Evolutionary conservation across 2,113 vertebrate genomes (phyloP).

Genomic region (Genyomyrus donnyi): DNA sequence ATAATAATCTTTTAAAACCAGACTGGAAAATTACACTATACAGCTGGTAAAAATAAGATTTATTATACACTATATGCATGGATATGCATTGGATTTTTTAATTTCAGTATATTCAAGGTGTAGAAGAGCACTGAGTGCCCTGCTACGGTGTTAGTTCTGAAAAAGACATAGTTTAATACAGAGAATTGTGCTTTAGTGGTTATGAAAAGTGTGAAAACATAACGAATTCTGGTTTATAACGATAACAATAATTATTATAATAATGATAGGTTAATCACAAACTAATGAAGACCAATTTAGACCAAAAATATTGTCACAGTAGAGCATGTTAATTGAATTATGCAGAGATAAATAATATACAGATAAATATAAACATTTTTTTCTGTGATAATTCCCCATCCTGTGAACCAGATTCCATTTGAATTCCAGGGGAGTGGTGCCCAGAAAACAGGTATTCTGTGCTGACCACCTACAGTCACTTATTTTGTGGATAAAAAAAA

Average conservation of each 20-base stretch:
- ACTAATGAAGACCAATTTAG: not conserved
- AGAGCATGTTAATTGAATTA: constrained; percentile 45
- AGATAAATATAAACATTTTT: constrained; percentile 47
- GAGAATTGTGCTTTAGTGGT: constrained; percentile 4
- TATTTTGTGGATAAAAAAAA: not conserved
- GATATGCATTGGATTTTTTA: not conserved
- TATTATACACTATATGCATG: not conserved
- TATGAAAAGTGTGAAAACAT: not conserved
- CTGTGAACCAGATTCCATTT: constrained; percentile 37
- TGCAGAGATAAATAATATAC: constrained; percentile 38
- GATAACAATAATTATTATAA: not conserved
- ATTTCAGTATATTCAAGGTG: not conserved
- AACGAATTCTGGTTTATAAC: not conserved
- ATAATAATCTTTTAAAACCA: not conserved
- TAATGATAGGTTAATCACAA: not conserved
- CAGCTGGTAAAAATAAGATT: not conserved
- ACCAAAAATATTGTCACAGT: not conserved
- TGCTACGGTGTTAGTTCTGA: not conserved
- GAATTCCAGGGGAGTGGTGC: constrained; percentile 35
- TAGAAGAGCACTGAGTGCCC: not conserved
- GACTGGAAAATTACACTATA: not conserved
- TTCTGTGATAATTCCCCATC: constrained; percentile 46
- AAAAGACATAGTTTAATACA: constrained; percentile 3
- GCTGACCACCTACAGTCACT: not conserved
- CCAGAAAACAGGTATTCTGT: not conserved